phyloP scores from a whole-genome alignment of 2,113 vertebrate genomes.

The Lepus americanus region DNA sequence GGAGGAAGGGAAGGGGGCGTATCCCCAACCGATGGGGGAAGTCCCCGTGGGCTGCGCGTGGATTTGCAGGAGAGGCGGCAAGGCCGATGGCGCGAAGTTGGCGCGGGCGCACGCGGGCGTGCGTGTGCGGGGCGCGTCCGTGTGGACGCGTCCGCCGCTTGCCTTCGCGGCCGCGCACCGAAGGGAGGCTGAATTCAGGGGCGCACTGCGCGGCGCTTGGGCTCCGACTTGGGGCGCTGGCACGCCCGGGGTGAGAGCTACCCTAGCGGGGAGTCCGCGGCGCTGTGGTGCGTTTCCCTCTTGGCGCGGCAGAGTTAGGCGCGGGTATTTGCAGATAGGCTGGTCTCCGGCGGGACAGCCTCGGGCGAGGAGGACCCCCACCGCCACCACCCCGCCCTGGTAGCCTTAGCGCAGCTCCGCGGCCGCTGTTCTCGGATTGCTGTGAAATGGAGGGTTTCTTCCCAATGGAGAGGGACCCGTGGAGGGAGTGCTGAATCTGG shows the following conservation, averaged over 20 bases:
- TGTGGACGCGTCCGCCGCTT: slow-evolving; percentile 56
- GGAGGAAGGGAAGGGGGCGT: too few relatives aligned
- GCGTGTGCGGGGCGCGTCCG: background rate
- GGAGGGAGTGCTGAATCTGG: slow-evolving; percentile 4
- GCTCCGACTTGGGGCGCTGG: too few relatives aligned
- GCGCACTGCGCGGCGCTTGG: too few relatives aligned
- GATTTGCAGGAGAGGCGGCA: background rate
- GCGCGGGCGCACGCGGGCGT: background rate
- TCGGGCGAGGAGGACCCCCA: too few relatives aligned
- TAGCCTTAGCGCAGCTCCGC: background rate
- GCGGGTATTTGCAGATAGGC: too few relatives aligned
- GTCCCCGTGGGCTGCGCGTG: slow-evolving; percentile 53
- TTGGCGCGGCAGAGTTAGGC: too few relatives aligned
- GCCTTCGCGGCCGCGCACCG: too few relatives aligned
- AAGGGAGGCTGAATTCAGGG: too few relatives aligned
- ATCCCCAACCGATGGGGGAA: background rate
- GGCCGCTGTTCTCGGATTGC: background rate
- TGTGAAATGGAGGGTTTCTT: background rate
- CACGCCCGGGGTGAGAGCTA: too few relatives aligned
- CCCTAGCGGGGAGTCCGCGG: too few relatives aligned
- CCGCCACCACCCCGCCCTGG: background rate
- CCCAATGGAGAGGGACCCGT: background rate
- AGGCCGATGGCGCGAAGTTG: slow-evolving; percentile 64
- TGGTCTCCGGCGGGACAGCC: too few relatives aligned
- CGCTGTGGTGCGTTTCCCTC: too few relatives aligned